Conservation (phyloP, 1,140 invertebrate genomes). For the Medauroidea extradentata region DNA sequence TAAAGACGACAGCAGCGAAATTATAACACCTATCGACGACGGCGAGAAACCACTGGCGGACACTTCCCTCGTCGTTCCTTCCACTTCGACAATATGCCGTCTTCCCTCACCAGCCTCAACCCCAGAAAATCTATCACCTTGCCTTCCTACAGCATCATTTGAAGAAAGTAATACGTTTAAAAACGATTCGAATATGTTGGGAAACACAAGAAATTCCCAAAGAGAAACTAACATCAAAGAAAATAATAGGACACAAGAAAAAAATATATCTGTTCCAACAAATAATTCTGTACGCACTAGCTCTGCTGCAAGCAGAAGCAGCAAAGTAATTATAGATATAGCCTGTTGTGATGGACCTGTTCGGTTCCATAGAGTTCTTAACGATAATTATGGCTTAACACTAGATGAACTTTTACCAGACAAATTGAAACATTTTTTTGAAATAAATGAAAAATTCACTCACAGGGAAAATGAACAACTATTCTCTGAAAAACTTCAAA, state of each 20-base stretch:
- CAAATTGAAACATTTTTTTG: too few species aligned
- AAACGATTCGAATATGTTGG: conserved; percentile 1
- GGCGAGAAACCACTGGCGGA: not conserved
- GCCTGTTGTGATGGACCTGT: conserved; percentile 86
- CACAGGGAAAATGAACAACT: too few species aligned
- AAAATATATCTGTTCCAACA: conserved; percentile 5
- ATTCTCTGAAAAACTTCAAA: too few species aligned
- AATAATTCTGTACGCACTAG: conserved; percentile 1
- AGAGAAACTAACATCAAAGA: conserved; percentile 20
- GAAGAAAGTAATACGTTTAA: too few species aligned
- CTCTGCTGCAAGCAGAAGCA: not conserved
- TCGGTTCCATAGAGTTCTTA: conserved; percentile 70
- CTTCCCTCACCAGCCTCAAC: conserved; percentile 11
- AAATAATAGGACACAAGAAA: conserved; percentile 16
- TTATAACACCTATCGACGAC: too few species aligned
- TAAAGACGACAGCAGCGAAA: too few species aligned
- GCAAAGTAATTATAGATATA: conserved; percentile 66
- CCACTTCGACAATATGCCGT: conserved; percentile 36
- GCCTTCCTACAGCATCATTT: not conserved
- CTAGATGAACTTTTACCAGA: conserved; percentile 1
- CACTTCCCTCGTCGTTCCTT: conserved; percentile 34
- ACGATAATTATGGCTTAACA: conserved; percentile 59
- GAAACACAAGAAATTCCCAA: not conserved
- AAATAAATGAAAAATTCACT: too few species aligned
- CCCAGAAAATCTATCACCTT: conserved; percentile 8